These are phyloP conservation scores for Chlorocebus sabaeus DNA, from an alignment of 2,113 vertebrate species.

Conservation along the genomic window DNA sequence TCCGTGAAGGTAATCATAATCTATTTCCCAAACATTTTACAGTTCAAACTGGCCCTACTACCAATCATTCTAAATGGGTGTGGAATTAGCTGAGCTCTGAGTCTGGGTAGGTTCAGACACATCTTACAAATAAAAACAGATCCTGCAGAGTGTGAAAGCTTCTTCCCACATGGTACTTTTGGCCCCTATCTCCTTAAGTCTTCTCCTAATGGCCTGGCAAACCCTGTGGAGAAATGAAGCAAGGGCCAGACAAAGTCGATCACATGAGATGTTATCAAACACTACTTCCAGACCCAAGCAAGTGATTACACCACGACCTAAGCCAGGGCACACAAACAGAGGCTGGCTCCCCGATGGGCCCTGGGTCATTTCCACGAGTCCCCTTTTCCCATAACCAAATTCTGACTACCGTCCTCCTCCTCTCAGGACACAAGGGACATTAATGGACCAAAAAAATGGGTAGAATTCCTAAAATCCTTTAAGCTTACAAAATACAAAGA, in stretches of 20 bases:
- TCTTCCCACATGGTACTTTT: not conserved
- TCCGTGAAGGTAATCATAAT: not conserved
- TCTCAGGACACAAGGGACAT: not conserved
- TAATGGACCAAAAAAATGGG: not conserved
- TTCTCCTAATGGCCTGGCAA: not conserved
- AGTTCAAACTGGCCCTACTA: not conserved
- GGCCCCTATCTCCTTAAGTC: not conserved
- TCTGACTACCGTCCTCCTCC: not conserved
- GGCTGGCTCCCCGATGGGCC: rapidly evolving
- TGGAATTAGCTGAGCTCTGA: not conserved
- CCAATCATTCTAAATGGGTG: not conserved
- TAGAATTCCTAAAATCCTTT: not conserved
- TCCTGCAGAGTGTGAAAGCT: not conserved
- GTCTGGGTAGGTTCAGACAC: not conserved
- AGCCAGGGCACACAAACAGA: not conserved
- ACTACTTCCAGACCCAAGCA: not conserved
- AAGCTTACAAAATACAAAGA: not conserved
- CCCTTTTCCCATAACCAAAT: not conserved
- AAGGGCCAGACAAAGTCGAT: not conserved
- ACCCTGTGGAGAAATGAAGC: not conserved
- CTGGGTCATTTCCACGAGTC: not conserved
- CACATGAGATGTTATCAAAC: not conserved
- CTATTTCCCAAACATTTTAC: not conserved
- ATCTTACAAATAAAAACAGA: not conserved
- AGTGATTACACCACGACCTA: not conserved